Base-by-base conservation (phyloP, 1,140 invertebrate species). In the Tetramorium simillimum region DNA sequence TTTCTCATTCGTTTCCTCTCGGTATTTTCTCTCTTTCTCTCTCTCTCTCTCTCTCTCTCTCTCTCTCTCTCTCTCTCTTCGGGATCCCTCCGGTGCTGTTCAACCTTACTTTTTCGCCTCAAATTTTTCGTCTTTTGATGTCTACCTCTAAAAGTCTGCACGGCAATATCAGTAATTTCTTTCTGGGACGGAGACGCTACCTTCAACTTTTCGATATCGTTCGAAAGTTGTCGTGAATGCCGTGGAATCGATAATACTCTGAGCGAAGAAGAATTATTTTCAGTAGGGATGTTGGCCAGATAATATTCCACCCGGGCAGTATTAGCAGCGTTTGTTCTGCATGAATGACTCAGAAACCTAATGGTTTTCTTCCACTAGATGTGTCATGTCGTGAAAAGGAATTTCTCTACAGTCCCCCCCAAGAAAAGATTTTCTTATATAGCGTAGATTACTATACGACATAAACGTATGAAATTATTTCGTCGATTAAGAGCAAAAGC, bases 201-300 rank as follows among this genome's bases (percentile, higher is more conserved):
- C 21, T 18, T 60, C 58, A 37, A 75, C 67, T 67, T 70, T 70
- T 76, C 40, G 6, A 40, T 40, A 33, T 40, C 21, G 21, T n/a
- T 85, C 37, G 33, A 77, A 63, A 18, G 40, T 77, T 12, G 43
- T 51, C 53, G 14, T 0, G 9, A 24, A 18, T 12, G n/a, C 43
- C 16, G 24, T 10, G 2, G n/a, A 53, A 87, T 88, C 86, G 85
- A 70, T 87, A 76, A 70, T 46, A 12, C 16, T 76, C 37, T 5
- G 49, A 53, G 14, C 18, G 51, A 75, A 73, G 5, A 49, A 58
- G 46, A 46, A 86, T 81, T 73, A 81, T 73, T 73, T 73, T 62
- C 14, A 53, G 40, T 51, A 40, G 40, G 4, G 24, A 65, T 37
- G 72, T 76, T 24, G 53, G 70, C 12, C 18, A 14, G 49, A 73